A percentile compares a stretch with the other conserved stretches of the same genome.
Conservation (phyloP, 2,888 invertebrate genomes). For the Punctoribates punctum region DNA sequence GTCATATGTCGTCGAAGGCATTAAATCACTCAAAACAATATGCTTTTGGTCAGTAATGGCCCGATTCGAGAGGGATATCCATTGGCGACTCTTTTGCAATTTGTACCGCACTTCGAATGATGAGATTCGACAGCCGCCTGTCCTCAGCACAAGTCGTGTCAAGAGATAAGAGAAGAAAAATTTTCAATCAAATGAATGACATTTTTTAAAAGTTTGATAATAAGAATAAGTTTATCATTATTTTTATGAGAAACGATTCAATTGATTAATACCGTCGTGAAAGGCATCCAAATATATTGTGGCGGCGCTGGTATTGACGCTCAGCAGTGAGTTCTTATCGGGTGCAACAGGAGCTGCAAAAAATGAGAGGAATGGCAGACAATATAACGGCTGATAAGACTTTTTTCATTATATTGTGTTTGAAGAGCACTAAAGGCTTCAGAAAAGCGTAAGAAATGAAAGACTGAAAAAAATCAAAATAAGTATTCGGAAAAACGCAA, state of each 20-base stretch:
- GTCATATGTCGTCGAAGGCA: constrained; percentile 42
- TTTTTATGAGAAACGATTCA: not conserved
- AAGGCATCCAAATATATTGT: constrained; percentile 86
- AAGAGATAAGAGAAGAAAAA: not conserved
- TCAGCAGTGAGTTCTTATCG: constrained; percentile 82
- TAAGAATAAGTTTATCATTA: not conserved
- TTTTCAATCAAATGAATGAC: not conserved
- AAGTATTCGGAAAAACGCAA: constrained; percentile 22
- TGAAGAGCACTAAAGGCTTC: not conserved
- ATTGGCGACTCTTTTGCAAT: constrained; percentile 59
- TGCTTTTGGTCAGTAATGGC: constrained; percentile 45
- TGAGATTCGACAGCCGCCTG: constrained; percentile 85
- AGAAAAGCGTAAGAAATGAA: not conserved
- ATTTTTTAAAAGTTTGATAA: not conserved
- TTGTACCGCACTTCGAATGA: constrained; percentile 87
- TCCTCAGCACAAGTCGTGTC: not conserved
- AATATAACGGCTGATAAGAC: constrained; percentile 27
- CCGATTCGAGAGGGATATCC: constrained; percentile 60
- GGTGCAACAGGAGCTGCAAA: constrained; percentile 79
- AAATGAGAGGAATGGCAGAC: constrained; percentile 38
- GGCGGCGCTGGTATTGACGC: constrained; percentile 87
- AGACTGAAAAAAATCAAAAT: constrained; percentile 11
- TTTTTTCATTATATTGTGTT: constrained; percentile 3
- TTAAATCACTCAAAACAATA: constrained; percentile 44
- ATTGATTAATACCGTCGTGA: constrained; percentile 64